Base-by-base conservation (phyloP, 2,888 invertebrate genomes). In the Ophion obscuratus region DNA sequence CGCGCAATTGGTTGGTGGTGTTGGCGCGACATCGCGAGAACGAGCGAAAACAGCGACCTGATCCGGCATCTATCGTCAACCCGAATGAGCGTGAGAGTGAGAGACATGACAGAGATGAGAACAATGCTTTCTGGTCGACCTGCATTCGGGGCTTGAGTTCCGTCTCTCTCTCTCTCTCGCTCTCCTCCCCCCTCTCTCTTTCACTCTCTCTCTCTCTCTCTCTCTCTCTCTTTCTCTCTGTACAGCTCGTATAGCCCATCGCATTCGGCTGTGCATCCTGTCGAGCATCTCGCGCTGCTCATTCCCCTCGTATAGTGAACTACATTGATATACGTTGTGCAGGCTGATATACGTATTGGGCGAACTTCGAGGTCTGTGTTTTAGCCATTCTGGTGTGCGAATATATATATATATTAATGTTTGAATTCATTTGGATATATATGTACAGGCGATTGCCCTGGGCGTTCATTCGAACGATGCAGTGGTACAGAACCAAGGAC, bases 51-150 rank as follows among this genome's bases (percentile, higher is more conserved):
- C 79, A 75, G 80, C 83, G 85, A 85, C 79, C 85, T 85, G 83
- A 82, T 85, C 85, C 85, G 40, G 80, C 83, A 73, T 83, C 85
- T 67, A 85, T 82, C 83, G 85, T 67, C 40, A 57, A 64, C 44
- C 64, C 27, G 57, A 80, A 75, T 44, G 57, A 71, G 75, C 59
- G 75, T 53, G 80, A 27, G 64, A 73, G 74, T 67, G 74, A 74
- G 80, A 74, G 76, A 70, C 57, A 82, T 68, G 78, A 83, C 81
- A 78, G 82, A 84, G 80, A 84, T 71, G 73, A 75, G 83, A 84
- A 86, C 83, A 87, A 85, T 81, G 83, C 78, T 85, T 88, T 85
- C 87, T 83, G 85, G 79, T 83, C 87, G 87, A 88, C 88, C 87
- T 88, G 87, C 82, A 88, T 88, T 87, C 82, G 84, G 73, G 74